These are phyloP conservation scores for Rhadinocentrus ornatus DNA, from an alignment of 2,797 vertebrate genomes.

Conservation along the genomic window DNA sequence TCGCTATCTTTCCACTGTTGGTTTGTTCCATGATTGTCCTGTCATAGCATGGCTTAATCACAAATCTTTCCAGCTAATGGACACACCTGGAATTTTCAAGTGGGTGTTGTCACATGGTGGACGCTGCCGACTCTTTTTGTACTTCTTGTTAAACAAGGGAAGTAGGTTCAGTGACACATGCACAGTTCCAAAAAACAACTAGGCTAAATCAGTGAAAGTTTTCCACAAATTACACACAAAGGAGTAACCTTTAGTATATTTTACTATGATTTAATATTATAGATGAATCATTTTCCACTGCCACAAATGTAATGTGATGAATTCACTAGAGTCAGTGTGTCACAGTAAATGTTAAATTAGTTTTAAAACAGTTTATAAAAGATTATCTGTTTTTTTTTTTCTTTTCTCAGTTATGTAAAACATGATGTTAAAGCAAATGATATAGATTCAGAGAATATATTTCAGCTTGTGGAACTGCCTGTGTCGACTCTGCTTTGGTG, in stretches of 20 bases:
- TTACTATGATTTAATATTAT: neutral
- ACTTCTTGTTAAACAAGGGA: neutral
- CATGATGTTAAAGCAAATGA: constrained; percentile 11
- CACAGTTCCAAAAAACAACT: neutral
- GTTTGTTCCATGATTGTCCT: constrained; percentile 42
- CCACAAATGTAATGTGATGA: neutral
- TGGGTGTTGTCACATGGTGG: constrained; percentile 7
- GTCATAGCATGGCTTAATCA: constrained; percentile 37
- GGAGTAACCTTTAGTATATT: neutral
- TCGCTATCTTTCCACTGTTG: constrained; percentile 42
- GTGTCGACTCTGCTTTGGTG: constrained; percentile 32
- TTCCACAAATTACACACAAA: neutral
- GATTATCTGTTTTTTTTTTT: neutral
- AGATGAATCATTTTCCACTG: neutral
- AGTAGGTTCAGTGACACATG: neutral
- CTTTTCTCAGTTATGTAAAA: neutral
- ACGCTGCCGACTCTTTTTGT: neutral
- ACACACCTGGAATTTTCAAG: constrained; percentile 41
- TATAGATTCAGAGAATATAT: constrained; percentile 7
- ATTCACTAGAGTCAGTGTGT: neutral
- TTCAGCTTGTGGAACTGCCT: constrained; percentile 28
- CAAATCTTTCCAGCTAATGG: constrained; percentile 41
- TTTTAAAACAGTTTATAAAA: constrained; percentile 1
- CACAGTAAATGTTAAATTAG: neutral
- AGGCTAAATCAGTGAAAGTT: constrained; percentile 2